Evolutionary conservation across 1,140 invertebrate species (phyloP).

Genomic region (Cataglyphis hispanica): DNA sequence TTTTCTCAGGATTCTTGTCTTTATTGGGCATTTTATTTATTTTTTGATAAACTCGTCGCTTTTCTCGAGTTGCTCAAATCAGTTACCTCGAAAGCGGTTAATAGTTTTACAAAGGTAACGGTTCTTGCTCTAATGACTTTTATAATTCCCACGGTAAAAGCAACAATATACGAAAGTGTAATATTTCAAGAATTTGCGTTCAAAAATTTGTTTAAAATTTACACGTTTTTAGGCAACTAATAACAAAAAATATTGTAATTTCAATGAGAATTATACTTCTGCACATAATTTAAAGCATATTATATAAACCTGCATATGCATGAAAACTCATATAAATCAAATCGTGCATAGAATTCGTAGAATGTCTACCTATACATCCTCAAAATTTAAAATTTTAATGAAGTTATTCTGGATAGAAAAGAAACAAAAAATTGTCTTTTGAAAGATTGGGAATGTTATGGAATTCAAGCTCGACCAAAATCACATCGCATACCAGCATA

Average conservation of each 20-base stretch:
- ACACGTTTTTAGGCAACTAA: constrained; percentile 18
- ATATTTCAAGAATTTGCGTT: constrained; percentile 13
- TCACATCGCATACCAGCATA: constrained; percentile 7
- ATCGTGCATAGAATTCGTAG: constrained; percentile 2
- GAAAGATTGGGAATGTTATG: constrained; percentile 15
- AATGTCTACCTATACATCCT: constrained; percentile 4
- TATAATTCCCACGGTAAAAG: not conserved
- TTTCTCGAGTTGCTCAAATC: constrained; percentile 20
- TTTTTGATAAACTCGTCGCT: constrained; percentile 3
- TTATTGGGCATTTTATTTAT: not conserved
- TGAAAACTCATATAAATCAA: constrained; percentile 2
- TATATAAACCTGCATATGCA: not conserved
- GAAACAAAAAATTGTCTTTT: not conserved
- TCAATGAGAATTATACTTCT: not conserved
- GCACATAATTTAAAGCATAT: constrained; percentile 3
- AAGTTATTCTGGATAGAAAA: not conserved
- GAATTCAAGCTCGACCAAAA: not conserved
- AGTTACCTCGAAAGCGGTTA: not conserved
- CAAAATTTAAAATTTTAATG: constrained; percentile 49
- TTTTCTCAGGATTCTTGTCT: not conserved
- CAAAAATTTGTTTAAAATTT: constrained; percentile 25
- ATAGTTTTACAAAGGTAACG: constrained; percentile 30
- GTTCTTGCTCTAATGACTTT: constrained; percentile 16
- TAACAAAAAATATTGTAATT: not conserved
- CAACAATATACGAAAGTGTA: not conserved